Evolutionary conservation across 2,797 vertebrate species (phyloP), one percentile per base, ranked within the genome.

Genomic region (Neomorphus geoffroyi): DNA sequence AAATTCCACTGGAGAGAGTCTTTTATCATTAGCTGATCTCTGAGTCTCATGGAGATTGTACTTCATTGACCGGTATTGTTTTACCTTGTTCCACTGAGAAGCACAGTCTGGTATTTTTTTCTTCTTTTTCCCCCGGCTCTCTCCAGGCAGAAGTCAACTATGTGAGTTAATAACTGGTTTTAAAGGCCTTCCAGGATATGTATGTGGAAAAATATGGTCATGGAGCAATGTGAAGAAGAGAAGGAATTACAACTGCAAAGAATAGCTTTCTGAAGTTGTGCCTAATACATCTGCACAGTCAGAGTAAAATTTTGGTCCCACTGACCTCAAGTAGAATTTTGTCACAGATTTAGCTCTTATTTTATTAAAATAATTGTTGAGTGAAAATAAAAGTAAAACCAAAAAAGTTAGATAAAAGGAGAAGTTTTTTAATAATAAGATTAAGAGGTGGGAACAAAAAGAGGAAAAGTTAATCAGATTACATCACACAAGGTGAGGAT

Each of bases 1-100:
- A 96, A 91, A 79, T 88, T 78, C 62, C 64, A 39, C 60, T 66
- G 62, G 11, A 81, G 43, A 88, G 54, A 15, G 48, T 48, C 41
- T 93, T 79, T 82, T 62, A 64, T 85, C 82, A 64, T 54, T 16
- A 56, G 12, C 41, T 87, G 53, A 72, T 91, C 32, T 37, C 48
- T 57, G 45, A 12, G 32, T 61, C 58, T 67, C 37, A 18, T 46
- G 54, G 79, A 92, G 32, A 82, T 62, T 69, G 35, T 45, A 66
- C 56, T 84, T 66, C 65, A 88, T 64, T 83, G 91, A 71, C 65
- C 0, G 0, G 9, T 17, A 57, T 9, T 17, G 35, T 73, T 57
- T 78, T 75, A 33, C 30, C 75, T 84, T 80, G 46, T 56, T 91
- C 69, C 54, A 33, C 75, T 57, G 53, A 87, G 70, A 66, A 81